Evolutionary conservation across 2,888 invertebrate species (phyloP).

Genomic region (Agrotis puta): DNA sequence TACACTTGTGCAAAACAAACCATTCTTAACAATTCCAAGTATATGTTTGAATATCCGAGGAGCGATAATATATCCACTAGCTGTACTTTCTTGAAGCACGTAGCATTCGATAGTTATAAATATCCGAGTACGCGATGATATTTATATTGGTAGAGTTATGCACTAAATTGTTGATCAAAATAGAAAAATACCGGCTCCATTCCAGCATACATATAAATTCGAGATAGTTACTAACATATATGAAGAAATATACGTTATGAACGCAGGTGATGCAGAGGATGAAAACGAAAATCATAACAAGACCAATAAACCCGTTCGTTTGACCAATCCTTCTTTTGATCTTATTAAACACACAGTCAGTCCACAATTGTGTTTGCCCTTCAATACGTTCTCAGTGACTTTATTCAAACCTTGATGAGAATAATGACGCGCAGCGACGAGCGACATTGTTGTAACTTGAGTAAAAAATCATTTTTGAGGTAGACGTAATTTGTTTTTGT

Average conservation of each 20-base stretch:
- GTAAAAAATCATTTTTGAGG: slow-evolving; percentile 39
- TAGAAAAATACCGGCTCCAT: slow-evolving; percentile 27
- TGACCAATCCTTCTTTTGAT: slow-evolving; percentile 55
- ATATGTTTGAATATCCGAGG: slow-evolving; percentile 39
- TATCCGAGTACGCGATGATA: slow-evolving; percentile 43
- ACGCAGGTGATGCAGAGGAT: slow-evolving; percentile 18
- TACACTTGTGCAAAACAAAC: slow-evolving; percentile 30
- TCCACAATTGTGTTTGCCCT: slow-evolving; percentile 54
- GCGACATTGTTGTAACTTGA: slow-evolving; percentile 48
- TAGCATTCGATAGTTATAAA: slow-evolving; percentile 53
- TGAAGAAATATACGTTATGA: slow-evolving; percentile 10
- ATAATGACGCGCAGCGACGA: slow-evolving; percentile 37
- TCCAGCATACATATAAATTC: slow-evolving; percentile 5
- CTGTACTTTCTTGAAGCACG: slow-evolving; percentile 49
- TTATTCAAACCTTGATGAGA: slow-evolving; percentile 58
- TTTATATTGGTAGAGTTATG: slow-evolving; percentile 51
- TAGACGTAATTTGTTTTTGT: slow-evolving; percentile 48
- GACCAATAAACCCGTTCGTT: slow-evolving; percentile 38
- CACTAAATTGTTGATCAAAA: slow-evolving; percentile 50
- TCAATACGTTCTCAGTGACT: slow-evolving; percentile 59
- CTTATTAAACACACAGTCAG: slow-evolving; percentile 44
- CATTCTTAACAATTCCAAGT: slow-evolving; percentile 35
- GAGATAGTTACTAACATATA: neutral
- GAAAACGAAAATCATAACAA: slow-evolving; percentile 29
- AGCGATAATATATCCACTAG: slow-evolving; percentile 35